Base-by-base conservation (phyloP, 2,888 invertebrate species). In the Oxycera nigricornis region DNA sequence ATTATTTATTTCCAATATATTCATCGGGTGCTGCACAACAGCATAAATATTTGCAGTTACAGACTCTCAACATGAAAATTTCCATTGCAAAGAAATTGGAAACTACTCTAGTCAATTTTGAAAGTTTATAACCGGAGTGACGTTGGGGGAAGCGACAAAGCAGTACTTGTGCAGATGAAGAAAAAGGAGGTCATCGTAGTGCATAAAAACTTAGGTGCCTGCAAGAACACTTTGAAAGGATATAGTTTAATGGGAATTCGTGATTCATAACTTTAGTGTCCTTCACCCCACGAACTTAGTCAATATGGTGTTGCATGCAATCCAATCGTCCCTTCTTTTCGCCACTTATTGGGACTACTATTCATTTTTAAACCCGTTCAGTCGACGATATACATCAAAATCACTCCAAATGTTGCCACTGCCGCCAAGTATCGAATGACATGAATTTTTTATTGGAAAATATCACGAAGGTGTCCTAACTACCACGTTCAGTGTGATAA, bases 361-460 rank as follows among this genome's bases (percentile, higher is more conserved):
- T n/a, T n/a, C n/a, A n/a, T n/a, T 24, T 22, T 20, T 17, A 20
- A 7, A 55, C 20, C 22, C 52, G 24, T 55, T 55, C 52, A 20
- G 2, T 55, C 24, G 22, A 22, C 22, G 52, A 20, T 59, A 30
- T 59, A 28, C 30, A 59, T 28, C 59, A 26, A 30, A 59, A 59
- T 59, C 1, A 30, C 59, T 59, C 59, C 24, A 55, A 55, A 55
- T 55, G 30, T 14, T 59, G 0, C 59, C 28, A 59, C 30, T 6
- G 59, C 59, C 17, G 30, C 67, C 41, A 67, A 67, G 46, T 67
- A 67, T 67, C 67, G 67, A 41, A 67, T 67, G 67, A 67, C 67
- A 67, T 67, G 67, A 67, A 67, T 46, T 41, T 67, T 67, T 67
- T 67, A 67, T 67, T 67, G 41, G 22, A 67, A 46, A 67, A 67